phyloP scores from a whole-genome alignment of 2,888 invertebrate species.

The Clistopyga incitator region DNA sequence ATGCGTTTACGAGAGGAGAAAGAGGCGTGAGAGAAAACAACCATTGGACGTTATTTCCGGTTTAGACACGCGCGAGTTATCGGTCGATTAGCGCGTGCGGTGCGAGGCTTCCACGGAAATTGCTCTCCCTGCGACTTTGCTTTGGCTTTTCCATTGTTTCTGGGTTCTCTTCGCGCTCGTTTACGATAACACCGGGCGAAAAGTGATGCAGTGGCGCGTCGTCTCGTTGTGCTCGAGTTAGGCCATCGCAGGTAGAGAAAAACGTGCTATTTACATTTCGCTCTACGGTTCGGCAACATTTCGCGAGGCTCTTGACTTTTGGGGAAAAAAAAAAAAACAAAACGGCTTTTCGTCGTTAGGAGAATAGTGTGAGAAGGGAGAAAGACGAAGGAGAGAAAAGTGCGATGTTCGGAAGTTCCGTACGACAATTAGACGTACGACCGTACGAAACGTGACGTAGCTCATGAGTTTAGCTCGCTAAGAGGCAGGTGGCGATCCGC shows the following conservation, averaged over 20 bases:
- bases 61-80: background rate
- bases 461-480: background rate
- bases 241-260: background rate
- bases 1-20: background rate
- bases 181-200: background rate
- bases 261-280: background rate
- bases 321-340: conserved; percentile 1
- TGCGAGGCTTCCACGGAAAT: background rate
- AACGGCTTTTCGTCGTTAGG: too few species aligned
- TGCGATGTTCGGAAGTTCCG: background rate
- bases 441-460: background rate
- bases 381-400: conserved; percentile 35
- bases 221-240: background rate
- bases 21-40: background rate
- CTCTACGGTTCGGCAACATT: background rate
- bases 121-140: background rate
- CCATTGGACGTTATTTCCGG: background rate
- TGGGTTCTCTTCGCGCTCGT: background rate
- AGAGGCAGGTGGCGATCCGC: background rate
- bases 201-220: background rate
- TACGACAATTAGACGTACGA: background rate
- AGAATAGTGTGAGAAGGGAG: too few species aligned
- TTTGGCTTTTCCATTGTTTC: background rate
- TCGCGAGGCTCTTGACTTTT: too few species aligned
- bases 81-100: background rate